Percentiles rank a stretch among this genome's conserved stretches.
Conservation (phyloP, 1,140 invertebrate genomes). For the Cydia pomonella region DNA sequence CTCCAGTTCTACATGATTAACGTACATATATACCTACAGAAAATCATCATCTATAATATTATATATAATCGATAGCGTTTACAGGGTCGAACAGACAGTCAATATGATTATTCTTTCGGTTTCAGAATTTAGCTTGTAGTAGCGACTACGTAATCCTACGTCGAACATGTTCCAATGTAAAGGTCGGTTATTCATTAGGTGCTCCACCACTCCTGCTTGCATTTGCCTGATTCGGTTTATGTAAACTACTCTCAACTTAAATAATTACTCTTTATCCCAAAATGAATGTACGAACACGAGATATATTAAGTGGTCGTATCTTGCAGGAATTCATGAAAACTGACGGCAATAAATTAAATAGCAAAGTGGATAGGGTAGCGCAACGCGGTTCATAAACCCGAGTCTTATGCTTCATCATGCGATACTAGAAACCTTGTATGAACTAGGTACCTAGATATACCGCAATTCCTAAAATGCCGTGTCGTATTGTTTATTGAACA, state of each 20-base stretch:
- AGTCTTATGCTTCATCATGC: conserved; percentile 17
- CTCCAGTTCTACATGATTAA: no score
- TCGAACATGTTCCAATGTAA: neutral
- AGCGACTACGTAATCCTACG: neutral
- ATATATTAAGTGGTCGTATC: conserved; percentile 16
- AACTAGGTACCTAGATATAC: neutral
- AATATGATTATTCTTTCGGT: no score
- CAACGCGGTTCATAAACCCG: conserved; percentile 14
- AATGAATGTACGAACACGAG: conserved; percentile 21
- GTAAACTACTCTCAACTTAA: neutral
- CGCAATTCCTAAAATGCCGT: no score
- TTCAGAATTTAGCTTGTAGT: no score
- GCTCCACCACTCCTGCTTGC: neutral
- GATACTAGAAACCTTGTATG: neutral
- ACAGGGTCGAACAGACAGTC: no score
- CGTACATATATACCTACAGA: no score
- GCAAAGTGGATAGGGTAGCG: neutral
- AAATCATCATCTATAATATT: no score
- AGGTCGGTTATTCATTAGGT: neutral
- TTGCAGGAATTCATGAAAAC: conserved; percentile 21
- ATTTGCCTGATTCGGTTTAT: neutral
- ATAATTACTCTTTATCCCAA: neutral
- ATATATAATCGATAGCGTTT: no score
- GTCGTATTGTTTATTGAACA: no score
- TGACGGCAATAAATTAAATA: conserved; percentile 10